Evolutionary conservation across 2,888 invertebrate genomes (phyloP).

Genomic region (Liopterus haemorrhoidalis): DNA sequence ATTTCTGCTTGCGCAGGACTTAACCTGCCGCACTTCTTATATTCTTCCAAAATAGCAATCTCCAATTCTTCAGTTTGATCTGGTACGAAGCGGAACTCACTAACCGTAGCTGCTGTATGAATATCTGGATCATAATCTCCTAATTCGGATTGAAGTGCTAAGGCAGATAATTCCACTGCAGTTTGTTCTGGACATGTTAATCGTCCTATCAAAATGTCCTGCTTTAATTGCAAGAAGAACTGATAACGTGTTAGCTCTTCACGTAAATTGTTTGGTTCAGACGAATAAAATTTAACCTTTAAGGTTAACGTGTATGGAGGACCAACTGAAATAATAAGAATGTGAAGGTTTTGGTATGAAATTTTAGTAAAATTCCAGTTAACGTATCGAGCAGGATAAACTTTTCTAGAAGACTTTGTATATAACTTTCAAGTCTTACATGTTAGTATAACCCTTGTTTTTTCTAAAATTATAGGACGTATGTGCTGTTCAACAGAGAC

Average conservation of each 20-base stretch:
- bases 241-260: slow-evolving; percentile 98
- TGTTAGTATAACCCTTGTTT: too few species aligned
- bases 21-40: slow-evolving; percentile 76
- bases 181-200: slow-evolving; percentile 84
- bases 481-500: too few species aligned
- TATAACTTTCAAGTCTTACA: too few species aligned
- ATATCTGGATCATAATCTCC: slow-evolving; percentile 91
- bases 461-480: too few species aligned
- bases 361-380: too few species aligned
- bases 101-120: slow-evolving; percentile 94
- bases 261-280: slow-evolving; percentile 92
- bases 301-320: slow-evolving; percentile 94
- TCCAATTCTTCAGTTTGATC: slow-evolving; percentile 96
- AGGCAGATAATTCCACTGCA: slow-evolving; percentile 83
- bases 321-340: too few species aligned
- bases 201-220: slow-evolving; percentile 86
- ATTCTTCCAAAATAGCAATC: slow-evolving; percentile 87
- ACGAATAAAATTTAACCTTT: slow-evolving; percentile 97
- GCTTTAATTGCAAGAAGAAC: slow-evolving; percentile 95
- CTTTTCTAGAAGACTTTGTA: too few species aligned
- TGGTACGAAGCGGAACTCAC: slow-evolving; percentile 96
- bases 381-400: too few species aligned
- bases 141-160: slow-evolving; percentile 93
- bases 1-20: slow-evolving; percentile 95
- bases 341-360: too few species aligned